Base-by-base conservation (phyloP, 2,797 vertebrate genomes). In the Sebastes steindachneri region DNA sequence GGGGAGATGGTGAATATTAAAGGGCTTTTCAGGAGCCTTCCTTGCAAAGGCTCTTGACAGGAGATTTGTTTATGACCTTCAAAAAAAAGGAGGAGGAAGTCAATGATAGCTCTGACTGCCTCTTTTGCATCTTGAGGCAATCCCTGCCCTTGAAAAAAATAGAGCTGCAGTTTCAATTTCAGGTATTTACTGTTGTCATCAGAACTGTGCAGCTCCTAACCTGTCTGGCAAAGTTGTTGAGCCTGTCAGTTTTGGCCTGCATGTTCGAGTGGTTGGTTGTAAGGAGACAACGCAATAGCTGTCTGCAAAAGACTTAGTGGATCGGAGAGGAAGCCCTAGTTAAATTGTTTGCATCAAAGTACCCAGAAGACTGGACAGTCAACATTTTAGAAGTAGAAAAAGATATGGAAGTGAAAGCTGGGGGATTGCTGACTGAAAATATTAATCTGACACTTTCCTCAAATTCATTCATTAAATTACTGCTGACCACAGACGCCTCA, bases 1-100 rank as follows among this genome's bases (percentile, higher is more conserved):
- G 35, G 82, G 91, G 88, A 93, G 80, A 91, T 85, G 83, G 80
- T 89, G 92, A 94, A 93, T 94, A 94, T 95, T 93, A 91, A 93
- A 92, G 73, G 87, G 80, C 73, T 91, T 88, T 90, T 87, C 77
- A 78, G 77, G 76, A 85, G 81, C 82, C 70, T 80, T 83, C 70
- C 73, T 80, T 54, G 11, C 75, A 68, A 89, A 85, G 69, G 80
- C 85, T 88, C 87, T 85, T 91, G 91, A 93, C 89, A 88, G 83
- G 74, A 89, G 89, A 92, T 93, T 92, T 93, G 94, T 95, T 95
- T 91, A 93, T 94, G 91, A 94, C 92, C 92, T 91, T 90, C 89
- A 93, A 80, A 91, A 21, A 88, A 88, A 80, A 80, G 69, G 71
- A 85, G 71, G 75, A 84, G 72, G 85, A 77, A 87, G 89, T 89